A percentile compares a stretch with the other conserved stretches of the same genome.
Conservation (phyloP, 1,140 invertebrate genomes). For the Drosophila sulfurigaster region DNA sequence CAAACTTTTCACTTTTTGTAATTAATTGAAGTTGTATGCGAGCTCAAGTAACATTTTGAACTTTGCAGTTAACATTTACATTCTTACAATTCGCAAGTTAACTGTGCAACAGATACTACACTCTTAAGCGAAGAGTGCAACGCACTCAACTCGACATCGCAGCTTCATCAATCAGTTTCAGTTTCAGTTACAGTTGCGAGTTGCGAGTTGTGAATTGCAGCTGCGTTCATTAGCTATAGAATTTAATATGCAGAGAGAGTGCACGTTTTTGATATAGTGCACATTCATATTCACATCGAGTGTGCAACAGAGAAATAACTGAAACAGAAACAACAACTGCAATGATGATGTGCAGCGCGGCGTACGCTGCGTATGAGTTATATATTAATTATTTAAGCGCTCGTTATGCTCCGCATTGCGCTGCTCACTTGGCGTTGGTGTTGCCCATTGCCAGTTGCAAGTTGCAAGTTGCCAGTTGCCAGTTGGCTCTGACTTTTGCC, state of each 20-base stretch:
- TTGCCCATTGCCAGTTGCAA: neutral
- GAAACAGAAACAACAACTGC: neutral
- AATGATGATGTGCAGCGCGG: neutral
- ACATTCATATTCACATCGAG: conserved; percentile 2
- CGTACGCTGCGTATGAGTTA: conserved; percentile 61
- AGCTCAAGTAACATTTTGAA: conserved; percentile 24
- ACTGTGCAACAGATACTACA: conserved; percentile 1
- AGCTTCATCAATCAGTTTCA: conserved; percentile 60
- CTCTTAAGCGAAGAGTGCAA: neutral
- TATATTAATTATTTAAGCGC: conserved; percentile 83
- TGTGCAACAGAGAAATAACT: neutral
- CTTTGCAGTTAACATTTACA: conserved; percentile 31
- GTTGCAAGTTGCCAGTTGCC: conserved; percentile 18
- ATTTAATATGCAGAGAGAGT: conserved; percentile 72
- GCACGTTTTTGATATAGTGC: conserved; percentile 77
- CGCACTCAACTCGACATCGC: neutral
- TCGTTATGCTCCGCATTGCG: conserved; percentile 70
- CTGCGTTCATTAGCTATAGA: conserved; percentile 67
- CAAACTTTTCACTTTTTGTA: conserved; percentile 68
- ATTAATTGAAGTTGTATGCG: conserved; percentile 64
- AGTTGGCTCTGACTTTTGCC: conserved; percentile 7
- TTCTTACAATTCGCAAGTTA: conserved; percentile 8
- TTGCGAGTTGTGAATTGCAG: conserved; percentile 8
- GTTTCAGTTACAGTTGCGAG: conserved; percentile 34
- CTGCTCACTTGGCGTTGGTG: conserved; percentile 61